Base-by-base conservation (phyloP, 2,888 invertebrate genomes). In the Diogma glabrata region DNA sequence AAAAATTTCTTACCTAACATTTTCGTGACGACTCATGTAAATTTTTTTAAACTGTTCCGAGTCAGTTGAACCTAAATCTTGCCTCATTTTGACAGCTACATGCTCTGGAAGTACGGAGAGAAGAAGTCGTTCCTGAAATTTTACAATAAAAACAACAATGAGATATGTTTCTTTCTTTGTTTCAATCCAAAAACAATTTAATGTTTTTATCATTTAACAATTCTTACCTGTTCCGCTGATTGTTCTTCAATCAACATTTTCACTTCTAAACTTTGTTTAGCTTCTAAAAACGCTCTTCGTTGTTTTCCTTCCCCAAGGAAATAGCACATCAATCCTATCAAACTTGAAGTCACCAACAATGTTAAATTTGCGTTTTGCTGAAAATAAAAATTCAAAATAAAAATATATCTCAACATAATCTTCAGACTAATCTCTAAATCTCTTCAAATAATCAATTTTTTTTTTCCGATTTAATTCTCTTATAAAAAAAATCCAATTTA, bases 11-110 rank as follows among this genome's bases (percentile, higher is more conserved):
- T 73, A 88, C 86, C 92, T 93, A 63, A 95, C 94, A 69, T 95
- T 93, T 71, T 95, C 94, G 68, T 94, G 93, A 17, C 94, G 77
- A 59, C 90, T 92, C 93, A 95, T 94, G 70, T 94, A 95, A 64
- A 95, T 94, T 73, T 94, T 94, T 72, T 94, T 92, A 70, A 95
- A 95, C 67, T 94, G 94, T 56, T 70, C 70, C 3, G 91, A 92
- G 64, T 91, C 90, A 53, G 87, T 83, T 22, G 87, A 84, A 22
- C 93, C 94, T 57, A 95, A 75, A 66, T 96, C 95, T 65, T 92
- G 86, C 30, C 94, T 78, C 92, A 96, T 95, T 71, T 92, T 92
- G 50, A 94, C 89, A 16, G 95, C 96, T 53, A 96, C 92, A 71
- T 95, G 95, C 66, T 94, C 88, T 1, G 94, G 96, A 53, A 96